Evolutionary conservation across 1,140 invertebrate genomes (phyloP), one percentile per base, ranked within the genome.

Genomic region (Andrena cerasifolii): DNA sequence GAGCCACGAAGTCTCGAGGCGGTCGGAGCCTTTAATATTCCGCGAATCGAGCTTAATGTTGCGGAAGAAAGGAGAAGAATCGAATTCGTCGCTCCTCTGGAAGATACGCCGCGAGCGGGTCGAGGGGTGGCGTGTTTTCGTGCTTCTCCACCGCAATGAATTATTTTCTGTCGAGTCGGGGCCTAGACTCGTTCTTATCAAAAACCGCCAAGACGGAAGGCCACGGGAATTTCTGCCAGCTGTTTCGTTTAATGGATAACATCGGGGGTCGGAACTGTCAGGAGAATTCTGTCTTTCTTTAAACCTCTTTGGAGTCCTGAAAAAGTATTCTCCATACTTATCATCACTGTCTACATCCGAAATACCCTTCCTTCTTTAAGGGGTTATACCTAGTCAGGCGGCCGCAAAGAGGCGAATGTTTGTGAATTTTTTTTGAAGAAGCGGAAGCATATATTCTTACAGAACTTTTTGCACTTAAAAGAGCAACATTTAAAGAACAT

Each of bases 11-110:
- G 28, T 5, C 16, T 63, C 14, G 58, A 40, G 40, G 10, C 14
- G 16, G 31, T 36, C 31, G 4, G 56, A 8, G 18, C 0, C 31
- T 24, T 59, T 70, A 70, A 76, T 70, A 61, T 51, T 36, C 63
- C n/a, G 3, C 21, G 31, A n/a, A 21, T 56, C 63, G 31, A n/a
- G 12, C 12, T 62, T 77, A 78, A 71, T 71, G 66, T 71, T 21
- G 75, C 47, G 66, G 56, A 71, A 77, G 54, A 12, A 43, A 31
- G 6, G 43, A 28, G 59, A 54, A 65, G 40, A 71, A 77, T 71
- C 33, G 54, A 53, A 62, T 51, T 59, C 43, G 2, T n/a, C 18
- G 3, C n/a, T 31, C 1, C 3, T 18, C 36, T 8, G 31, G 16
- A 61, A 43, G 21, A 53, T 33, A 53, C 21, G 21, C 33, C 12